Evolutionary conservation across 2,797 vertebrate genomes (phyloP), one percentile per base, ranked within the genome.

Genomic region (Hemitrygon akajei): DNA sequence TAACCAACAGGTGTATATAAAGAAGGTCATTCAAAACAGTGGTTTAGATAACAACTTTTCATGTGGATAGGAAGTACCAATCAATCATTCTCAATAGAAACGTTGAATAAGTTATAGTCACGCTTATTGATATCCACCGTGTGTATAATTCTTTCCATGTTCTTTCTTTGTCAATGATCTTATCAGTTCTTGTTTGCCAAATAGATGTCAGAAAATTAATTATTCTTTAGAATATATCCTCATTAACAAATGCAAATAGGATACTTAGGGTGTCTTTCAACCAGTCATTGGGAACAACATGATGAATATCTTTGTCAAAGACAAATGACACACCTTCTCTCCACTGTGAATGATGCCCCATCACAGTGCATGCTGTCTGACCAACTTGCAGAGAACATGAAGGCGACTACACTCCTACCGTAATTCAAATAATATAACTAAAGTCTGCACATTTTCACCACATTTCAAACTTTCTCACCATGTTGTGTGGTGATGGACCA

Each of bases 1-100:
- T 89, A 66, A 89, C 86, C 30, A 37, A 89, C 86, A 89, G 86
- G 86, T 89, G 86, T 89, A 37, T n/a, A 89, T 69, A 37, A 69
- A 69, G 86, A 89, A 89, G 84, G 63, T 89, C 86, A 66, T 69
- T 89, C 60, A 89, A 89, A 89, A 69, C 63, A 37, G n/a, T 30
- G n/a, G 37, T 69, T 89, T 69, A 89, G n/a, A 66, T 69, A 89
- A 66, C 63, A 69, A 60, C 60, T 2, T 37, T 89, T 89, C n/a
- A 89, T 69, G 60, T 66, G 86, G 60, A 10, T 66, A 34, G 86
- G 16, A 34, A 89, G 20, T 37, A 69, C 11, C 60, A 69, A 18
- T 69, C 86, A 89, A 89, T 37, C 86, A 37, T 63, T 25, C 60
- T 89, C 60, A 89, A 89, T 89, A 40, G 86, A 89, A 69, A 22